Evolutionary conservation across 2,888 invertebrate genomes (phyloP).

Genomic region (Hipparchia semele): DNA sequence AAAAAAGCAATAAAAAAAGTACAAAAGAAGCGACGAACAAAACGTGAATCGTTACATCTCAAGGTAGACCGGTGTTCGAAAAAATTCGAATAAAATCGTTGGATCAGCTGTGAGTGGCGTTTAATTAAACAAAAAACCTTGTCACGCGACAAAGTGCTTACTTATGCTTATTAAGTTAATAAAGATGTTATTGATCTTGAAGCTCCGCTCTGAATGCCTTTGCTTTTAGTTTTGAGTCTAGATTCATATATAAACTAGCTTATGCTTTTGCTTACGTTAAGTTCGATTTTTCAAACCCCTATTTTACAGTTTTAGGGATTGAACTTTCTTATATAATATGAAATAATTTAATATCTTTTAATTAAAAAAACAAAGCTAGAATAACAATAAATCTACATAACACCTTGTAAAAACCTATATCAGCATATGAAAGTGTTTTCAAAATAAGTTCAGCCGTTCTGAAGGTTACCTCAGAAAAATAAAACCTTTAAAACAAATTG

Average conservation of each 20-base stretch:
- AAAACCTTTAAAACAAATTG: no score
- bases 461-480: no score
- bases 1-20: constrained; percentile 49
- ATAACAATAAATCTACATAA: no score
- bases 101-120: constrained; percentile 38
- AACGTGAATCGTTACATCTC: constrained; percentile 71
- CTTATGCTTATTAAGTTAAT: constrained; percentile 8
- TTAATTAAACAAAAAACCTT: constrained; percentile 23
- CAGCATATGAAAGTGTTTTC: no score
- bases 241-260: neutral
- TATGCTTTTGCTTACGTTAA: no score
- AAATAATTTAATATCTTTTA: no score
- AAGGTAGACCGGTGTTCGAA: constrained; percentile 63
- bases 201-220: neutral
- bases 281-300: no score
- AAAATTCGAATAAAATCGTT: constrained; percentile 42
- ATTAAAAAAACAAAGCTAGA: no score
- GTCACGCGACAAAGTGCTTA: constrained; percentile 8
- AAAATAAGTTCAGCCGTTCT: no score
- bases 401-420: no score
- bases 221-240: neutral
- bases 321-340: no score
- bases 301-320: neutral
- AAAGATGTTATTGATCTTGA: constrained; percentile 17
- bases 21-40: constrained; percentile 54